These are phyloP conservation scores for Triops longicaudatus DNA, from an alignment of 1,140 invertebrate species.

Conservation along the genomic window DNA sequence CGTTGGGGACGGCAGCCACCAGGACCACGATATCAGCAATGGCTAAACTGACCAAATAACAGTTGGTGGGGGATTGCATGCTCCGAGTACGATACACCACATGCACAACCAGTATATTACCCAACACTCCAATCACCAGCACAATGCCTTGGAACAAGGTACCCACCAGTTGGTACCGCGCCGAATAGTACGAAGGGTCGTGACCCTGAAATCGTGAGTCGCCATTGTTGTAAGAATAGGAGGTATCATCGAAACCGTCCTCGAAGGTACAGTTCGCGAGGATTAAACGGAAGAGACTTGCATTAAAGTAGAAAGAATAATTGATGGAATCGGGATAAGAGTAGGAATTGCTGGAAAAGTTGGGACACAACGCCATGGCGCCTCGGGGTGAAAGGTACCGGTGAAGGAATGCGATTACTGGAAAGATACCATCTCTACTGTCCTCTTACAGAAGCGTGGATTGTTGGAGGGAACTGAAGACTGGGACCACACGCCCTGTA, in stretches of 20 bases:
- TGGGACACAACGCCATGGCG: not conserved
- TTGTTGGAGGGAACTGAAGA: not conserved
- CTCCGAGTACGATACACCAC: constrained; percentile 42
- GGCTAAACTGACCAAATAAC: constrained; percentile 52
- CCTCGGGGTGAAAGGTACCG: not conserved
- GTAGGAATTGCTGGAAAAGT: not conserved
- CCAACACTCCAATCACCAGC: constrained; percentile 48
- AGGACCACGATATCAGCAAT: constrained; percentile 52
- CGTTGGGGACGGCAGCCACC: constrained; percentile 49
- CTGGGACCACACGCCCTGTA: not conserved
- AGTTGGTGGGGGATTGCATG: constrained; percentile 55
- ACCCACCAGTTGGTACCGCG: constrained; percentile 46
- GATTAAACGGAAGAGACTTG: not conserved
- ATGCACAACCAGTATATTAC: constrained; percentile 49
- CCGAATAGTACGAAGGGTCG: constrained; percentile 42
- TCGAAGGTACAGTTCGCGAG: not conserved
- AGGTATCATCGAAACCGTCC: not conserved
- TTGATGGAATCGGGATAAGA: not conserved
- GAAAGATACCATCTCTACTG: not conserved
- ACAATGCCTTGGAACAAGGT: constrained; percentile 50
- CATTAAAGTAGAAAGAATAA: not conserved
- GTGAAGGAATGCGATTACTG: not conserved
- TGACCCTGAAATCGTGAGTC: not conserved
- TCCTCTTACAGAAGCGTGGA: not conserved
- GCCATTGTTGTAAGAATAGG: constrained; percentile 1